Evolutionary conservation across 1,140 invertebrate genomes (phyloP).

Genomic region (Antheraea mylitta): DNA sequence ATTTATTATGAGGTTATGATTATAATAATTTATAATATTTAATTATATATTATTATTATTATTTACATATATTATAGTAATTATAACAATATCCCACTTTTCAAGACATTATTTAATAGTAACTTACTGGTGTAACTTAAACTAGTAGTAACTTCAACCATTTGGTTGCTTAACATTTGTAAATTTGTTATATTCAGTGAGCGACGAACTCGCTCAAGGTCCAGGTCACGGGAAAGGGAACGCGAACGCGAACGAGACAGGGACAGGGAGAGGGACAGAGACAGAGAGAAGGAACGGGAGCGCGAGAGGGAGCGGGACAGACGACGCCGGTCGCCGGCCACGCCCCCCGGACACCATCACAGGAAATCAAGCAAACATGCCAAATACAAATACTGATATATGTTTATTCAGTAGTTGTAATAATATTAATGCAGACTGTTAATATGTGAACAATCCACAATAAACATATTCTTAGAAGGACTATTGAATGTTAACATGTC

Average conservation of each 20-base stretch:
- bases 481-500: too few species aligned
- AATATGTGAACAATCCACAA: too few species aligned
- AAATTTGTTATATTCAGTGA: constrained; percentile 38
- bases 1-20: too few species aligned
- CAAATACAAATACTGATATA: constrained; percentile 63
- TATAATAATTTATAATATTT: too few species aligned
- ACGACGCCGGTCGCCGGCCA: constrained; percentile 55
- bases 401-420: not conserved
- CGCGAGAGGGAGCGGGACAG: constrained; percentile 51
- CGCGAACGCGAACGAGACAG: constrained; percentile 37
- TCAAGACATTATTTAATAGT: too few species aligned
- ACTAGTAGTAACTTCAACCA: too few species aligned
- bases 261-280: constrained; percentile 45
- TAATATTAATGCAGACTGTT: too few species aligned
- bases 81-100: too few species aligned
- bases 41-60: too few species aligned
- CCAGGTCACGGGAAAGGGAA: constrained; percentile 42
- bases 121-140: too few species aligned
- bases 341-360: constrained; percentile 55
- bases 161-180: not conserved
- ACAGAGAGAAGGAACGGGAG: constrained; percentile 42
- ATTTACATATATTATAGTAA: too few species aligned
- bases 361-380: constrained; percentile 60
- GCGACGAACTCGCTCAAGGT: constrained; percentile 33
- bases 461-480: too few species aligned